Percentiles rank a stretch among this genome's conserved stretches.
These are phyloP conservation scores for Pelvicachromis taeniatus DNA, from an alignment of 2,113 vertebrate genomes.

Conservation along the genomic window DNA sequence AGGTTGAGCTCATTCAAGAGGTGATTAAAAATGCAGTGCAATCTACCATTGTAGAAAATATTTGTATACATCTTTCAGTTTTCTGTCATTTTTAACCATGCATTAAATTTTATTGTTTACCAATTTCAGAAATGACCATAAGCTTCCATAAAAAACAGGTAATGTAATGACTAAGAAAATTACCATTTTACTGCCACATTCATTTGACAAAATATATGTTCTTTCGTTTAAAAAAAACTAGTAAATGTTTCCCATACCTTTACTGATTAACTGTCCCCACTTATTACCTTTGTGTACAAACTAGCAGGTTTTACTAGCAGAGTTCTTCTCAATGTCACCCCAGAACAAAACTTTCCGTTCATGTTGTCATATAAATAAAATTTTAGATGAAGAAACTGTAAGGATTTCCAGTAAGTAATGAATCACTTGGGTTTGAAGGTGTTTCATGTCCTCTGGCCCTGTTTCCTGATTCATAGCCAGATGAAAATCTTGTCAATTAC, in stretches of 20 bases:
- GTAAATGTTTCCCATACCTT: not conserved
- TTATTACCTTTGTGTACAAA: not conserved
- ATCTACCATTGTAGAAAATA: not conserved
- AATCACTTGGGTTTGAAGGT: not conserved
- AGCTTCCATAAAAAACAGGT: too few relatives aligned
- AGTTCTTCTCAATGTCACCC: not conserved
- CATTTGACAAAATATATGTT: not conserved
- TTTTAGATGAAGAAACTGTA: not conserved
- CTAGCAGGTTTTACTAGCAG: not conserved
- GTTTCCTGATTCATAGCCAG: slow-evolving; percentile 3
- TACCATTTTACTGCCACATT: too few relatives aligned
- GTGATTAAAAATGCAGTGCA: not conserved
- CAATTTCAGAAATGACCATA: too few relatives aligned
- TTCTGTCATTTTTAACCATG: too few relatives aligned
- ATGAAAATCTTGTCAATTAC: slow-evolving; percentile 15
- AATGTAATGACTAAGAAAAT: too few relatives aligned
- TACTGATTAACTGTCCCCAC: not conserved
- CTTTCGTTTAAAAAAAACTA: not conserved
- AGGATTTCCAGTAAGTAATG: not conserved
- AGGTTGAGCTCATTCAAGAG: not conserved
- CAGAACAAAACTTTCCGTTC: not conserved
- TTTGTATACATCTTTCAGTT: too few relatives aligned
- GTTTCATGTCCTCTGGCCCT: not conserved
- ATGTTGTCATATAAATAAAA: not conserved
- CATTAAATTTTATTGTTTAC: too few relatives aligned